phyloP scores from a whole-genome alignment of 1,140 invertebrate genomes.

The Caenorhabditis elegans region WBcel235 BX284603.4:10435001-10435500 shows the following conservation, averaged over 20 bases:
- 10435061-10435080: neutral
- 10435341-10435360: no score
- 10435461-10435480: neutral
- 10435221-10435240: no score
- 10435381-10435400: no score
- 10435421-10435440: neutral
- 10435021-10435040: neutral
- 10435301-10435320: no score
- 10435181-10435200: no score
- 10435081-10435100: neutral
- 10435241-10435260: no score
- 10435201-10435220: no score
- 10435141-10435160: neutral
- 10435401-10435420: slow-evolving; percentile 4
- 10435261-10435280: no score
- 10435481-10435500: neutral
- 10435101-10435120: slow-evolving; percentile 3
- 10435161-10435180: neutral
- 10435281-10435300: no score
- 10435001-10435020: slow-evolving; percentile 21
- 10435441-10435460: neutral
- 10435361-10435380: no score
- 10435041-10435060: neutral
- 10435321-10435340: no score
- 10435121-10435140: slow-evolving; percentile 3